These are phyloP conservation scores for Tenthredo scrophulariae DNA, from an alignment of 2,888 invertebrate species.

Conservation along the genomic window DNA sequence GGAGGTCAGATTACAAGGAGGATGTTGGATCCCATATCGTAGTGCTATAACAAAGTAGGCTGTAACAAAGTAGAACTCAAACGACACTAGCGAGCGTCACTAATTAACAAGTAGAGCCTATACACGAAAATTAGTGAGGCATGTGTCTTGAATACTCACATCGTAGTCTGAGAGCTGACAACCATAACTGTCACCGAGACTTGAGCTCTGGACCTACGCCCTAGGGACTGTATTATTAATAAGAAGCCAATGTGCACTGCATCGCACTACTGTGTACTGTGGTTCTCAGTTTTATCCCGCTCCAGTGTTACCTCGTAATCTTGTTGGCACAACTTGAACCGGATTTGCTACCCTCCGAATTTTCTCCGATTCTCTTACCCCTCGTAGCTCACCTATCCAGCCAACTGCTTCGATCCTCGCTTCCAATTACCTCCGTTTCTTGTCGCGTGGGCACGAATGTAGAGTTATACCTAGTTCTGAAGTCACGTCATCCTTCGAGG, in stretches of 20 bases:
- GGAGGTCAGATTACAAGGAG: background rate
- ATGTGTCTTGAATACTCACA: background rate
- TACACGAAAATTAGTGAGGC: background rate
- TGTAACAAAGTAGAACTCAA: background rate
- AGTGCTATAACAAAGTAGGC: background rate
- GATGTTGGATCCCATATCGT: background rate
- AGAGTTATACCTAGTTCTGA: background rate
- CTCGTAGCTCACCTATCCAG: background rate
- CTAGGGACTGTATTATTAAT: background rate
- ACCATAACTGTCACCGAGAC: background rate
- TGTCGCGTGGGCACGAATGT: conserved; percentile 23
- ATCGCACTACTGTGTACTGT: background rate
- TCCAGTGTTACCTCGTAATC: background rate
- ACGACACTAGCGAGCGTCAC: background rate
- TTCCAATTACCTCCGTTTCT: conserved; percentile 31
- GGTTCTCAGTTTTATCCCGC: conserved; percentile 4
- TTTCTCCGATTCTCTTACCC: background rate
- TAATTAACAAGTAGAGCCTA: background rate
- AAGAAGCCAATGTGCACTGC: background rate
- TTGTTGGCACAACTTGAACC: conserved; percentile 1
- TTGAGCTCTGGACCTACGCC: background rate
- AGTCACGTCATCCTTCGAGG: conserved; percentile 46
- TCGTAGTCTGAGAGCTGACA: background rate
- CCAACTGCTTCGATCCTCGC: background rate
- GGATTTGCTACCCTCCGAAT: conserved; percentile 1